Conservation (phyloP, 2,113 vertebrate species). For the Chaenogobius annularis region DNA sequence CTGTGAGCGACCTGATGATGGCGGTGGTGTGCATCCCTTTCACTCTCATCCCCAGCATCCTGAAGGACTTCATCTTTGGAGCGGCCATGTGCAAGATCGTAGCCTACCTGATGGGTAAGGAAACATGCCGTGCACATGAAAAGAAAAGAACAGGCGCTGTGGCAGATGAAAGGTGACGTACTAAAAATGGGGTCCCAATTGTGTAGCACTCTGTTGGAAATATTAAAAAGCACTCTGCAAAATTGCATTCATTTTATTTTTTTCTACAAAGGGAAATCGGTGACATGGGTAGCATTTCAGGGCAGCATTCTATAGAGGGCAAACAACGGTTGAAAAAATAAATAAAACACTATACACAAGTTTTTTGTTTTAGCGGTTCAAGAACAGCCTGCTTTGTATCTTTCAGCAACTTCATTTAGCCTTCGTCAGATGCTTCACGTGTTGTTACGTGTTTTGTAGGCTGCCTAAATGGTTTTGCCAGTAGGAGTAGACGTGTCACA, state of each 20-base stretch:
- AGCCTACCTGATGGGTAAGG: conserved; percentile 93
- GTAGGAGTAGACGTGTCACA: too few species aligned
- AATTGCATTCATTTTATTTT: not conserved
- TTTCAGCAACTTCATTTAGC: too few species aligned
- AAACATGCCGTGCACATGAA: not conserved
- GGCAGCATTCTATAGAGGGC: not conserved
- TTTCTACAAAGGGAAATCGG: not conserved
- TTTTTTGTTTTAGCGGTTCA: not conserved
- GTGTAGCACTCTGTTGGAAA: not conserved
- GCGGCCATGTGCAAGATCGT: conserved; percentile 89
- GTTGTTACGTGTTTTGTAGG: too few species aligned
- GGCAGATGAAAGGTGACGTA: not conserved
- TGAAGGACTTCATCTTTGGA: conserved; percentile 94
- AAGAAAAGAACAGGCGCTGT: not conserved
- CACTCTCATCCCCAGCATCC: conserved; percentile 90
- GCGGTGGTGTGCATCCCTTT: conserved; percentile 95
- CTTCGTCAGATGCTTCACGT: too few species aligned
- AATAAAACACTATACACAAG: not conserved
- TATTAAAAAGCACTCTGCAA: not conserved
- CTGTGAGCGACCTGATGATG: conserved; percentile 93
- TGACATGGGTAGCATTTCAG: not conserved
- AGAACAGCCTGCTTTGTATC: too few species aligned
- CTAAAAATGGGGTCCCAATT: not conserved
- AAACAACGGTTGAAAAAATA: too few species aligned
- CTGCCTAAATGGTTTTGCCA: too few species aligned